Conservation (phyloP, 2,888 invertebrate genomes). For the Drosophila ustulata region DNA sequence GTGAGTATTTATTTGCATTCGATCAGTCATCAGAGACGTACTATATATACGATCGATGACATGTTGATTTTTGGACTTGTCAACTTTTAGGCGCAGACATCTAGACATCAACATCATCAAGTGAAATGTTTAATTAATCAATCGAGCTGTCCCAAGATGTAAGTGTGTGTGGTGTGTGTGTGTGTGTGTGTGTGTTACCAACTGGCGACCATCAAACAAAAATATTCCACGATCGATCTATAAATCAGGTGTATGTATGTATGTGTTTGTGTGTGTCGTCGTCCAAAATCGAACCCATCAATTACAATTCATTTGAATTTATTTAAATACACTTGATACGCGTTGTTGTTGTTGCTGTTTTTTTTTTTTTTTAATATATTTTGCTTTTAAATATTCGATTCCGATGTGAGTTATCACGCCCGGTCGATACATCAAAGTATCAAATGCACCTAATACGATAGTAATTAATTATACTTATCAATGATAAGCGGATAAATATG, state of each 20-base stretch:
- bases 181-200: constrained; percentile 17
- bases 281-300: constrained; percentile 52
- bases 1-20: constrained; percentile 35
- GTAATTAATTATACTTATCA: constrained; percentile 76
- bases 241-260: constrained; percentile 29
- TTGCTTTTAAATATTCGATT: constrained; percentile 14
- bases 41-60: neutral
- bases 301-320: constrained; percentile 78
- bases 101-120: constrained; percentile 11
- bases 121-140: constrained; percentile 40
- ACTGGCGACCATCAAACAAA: constrained; percentile 32
- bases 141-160: constrained; percentile 52
- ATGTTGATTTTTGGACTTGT: constrained; percentile 33
- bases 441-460: constrained; percentile 56
- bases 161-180: constrained; percentile 26
- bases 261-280: constrained; percentile 6
- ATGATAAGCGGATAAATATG: constrained; percentile 45
- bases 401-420: constrained; percentile 41
- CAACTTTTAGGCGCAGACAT: constrained; percentile 50
- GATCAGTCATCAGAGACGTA: constrained; percentile 31
- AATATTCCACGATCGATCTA: constrained; percentile 40
- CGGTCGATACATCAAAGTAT: constrained; percentile 63
- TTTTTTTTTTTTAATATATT: constrained; percentile 17
- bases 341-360: constrained; percentile 25
- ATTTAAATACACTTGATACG: constrained; percentile 76